These are phyloP conservation scores for Tineola bisselliella DNA, from an alignment of 2,888 invertebrate genomes.

Conservation along the genomic window DNA sequence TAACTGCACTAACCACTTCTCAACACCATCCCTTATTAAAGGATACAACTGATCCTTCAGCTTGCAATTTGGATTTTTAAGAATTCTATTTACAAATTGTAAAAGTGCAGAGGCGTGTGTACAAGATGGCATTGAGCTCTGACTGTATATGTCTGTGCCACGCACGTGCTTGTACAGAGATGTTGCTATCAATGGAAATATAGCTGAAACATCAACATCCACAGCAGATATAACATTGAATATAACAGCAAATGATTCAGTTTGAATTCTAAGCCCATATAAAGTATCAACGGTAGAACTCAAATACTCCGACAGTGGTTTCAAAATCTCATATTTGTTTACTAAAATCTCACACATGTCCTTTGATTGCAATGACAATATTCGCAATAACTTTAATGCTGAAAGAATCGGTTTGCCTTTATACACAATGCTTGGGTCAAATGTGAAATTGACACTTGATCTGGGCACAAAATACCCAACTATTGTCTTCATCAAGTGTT, in stretches of 20 bases:
- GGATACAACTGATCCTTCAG: conserved; percentile 37
- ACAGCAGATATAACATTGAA: conserved; percentile 54
- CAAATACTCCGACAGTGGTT: conserved; percentile 64
- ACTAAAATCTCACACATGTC: conserved; percentile 63
- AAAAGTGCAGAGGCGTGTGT: conserved; percentile 68
- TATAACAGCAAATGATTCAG: conserved; percentile 70
- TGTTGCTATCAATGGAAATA: conserved; percentile 66
- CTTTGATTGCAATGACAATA: conserved; percentile 72
- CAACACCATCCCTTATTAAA: conserved; percentile 44
- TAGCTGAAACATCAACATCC: conserved; percentile 42
- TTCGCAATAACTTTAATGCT: conserved; percentile 78
- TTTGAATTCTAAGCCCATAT: conserved; percentile 69
- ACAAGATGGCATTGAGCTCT: conserved; percentile 58
- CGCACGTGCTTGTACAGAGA: conserved; percentile 69
- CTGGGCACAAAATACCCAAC: conserved; percentile 68
- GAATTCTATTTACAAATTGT: conserved; percentile 46
- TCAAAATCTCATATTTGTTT: conserved; percentile 62
- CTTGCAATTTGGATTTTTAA: conserved; percentile 25
- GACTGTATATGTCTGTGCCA: conserved; percentile 57
- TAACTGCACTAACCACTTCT: conserved; percentile 61
- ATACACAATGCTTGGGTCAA: conserved; percentile 60
- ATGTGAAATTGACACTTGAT: conserved; percentile 40
- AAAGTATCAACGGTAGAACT: conserved; percentile 59
- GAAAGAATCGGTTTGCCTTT: conserved; percentile 73
- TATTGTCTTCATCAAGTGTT: conserved; percentile 72